Base-by-base conservation (phyloP, 1,140 invertebrate genomes). In the Tachypleus tridentatus region DNA sequence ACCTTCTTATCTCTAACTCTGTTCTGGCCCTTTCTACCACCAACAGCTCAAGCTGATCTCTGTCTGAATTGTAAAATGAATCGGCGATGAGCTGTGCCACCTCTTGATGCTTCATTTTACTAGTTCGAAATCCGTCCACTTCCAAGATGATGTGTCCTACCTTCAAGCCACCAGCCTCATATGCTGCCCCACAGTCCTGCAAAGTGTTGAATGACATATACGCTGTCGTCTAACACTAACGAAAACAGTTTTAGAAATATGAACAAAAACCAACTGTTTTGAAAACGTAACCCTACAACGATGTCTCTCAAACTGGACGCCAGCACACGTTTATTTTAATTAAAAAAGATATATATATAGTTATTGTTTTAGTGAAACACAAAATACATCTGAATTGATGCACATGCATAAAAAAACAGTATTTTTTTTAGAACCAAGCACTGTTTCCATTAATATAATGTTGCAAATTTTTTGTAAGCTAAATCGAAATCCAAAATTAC, bases 61-160 rank as follows among this genome's bases (percentile, higher is more conserved):
- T 85, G 74, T 91, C 87, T 48, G 56, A 62, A 75, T 89, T 83
- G 57, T 89, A 89, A 78, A 91, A 94, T 58, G 89, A 89, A 74
- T 92, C 88, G 6, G 90, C 89, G 73, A 94, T 93, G 56, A 92
- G 80, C 69, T 89, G 81, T 47, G 91, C 91, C 62, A 93, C 89
- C 71, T 93, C 89, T 77, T 90, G 83, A 70, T 86, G 85, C 67
- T 80, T 80, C 57, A 85, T 75, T 53, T 83, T 82, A 80, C 92
- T 87, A 51, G 96, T 86, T 71, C 87, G 84, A 67, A 86, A 85
- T 11, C 91, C 91, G 75, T 97, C 91, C 64, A 97, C 92, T 75
- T 93, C 89, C 62, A 97, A 79, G 71, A 98, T 93, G 58, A 96
- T 80, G 76, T 97, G 93, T 62, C 93, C 93, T 62, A 95, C 90